A percentile compares a stretch with the other conserved stretches of the same genome.
These are phyloP conservation scores for Tadarida brasiliensis DNA, from an alignment of 2,797 vertebrate genomes.

Conservation along the genomic window DNA sequence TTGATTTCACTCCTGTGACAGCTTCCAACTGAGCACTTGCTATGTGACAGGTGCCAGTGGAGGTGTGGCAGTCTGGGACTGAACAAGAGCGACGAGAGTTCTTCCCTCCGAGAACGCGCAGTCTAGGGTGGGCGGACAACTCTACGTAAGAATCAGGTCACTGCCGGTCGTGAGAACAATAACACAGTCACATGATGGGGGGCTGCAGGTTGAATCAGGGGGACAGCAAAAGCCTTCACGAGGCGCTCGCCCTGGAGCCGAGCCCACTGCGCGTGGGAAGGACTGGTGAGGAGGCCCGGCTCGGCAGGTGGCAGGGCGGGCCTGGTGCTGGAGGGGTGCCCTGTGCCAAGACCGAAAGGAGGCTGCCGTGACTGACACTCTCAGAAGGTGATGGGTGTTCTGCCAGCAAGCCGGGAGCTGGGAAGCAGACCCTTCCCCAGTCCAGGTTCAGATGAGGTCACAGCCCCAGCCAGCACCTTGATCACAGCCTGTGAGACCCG, in stretches of 20 bases:
- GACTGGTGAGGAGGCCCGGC: not conserved
- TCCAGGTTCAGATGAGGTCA: not conserved
- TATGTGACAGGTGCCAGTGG: not conserved
- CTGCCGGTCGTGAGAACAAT: too few species aligned
- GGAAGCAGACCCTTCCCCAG: not conserved
- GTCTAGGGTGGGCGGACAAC: too few species aligned
- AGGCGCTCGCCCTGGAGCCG: not conserved
- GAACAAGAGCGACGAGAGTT: not conserved
- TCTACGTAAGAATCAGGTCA: not conserved
- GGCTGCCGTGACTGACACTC: not conserved
- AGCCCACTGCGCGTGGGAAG: accelerated
- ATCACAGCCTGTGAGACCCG: not conserved
- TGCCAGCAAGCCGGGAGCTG: not conserved
- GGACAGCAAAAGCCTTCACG: not conserved
- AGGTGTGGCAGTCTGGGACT: not conserved
- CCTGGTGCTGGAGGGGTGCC: not conserved
- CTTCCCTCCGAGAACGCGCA: not conserved
- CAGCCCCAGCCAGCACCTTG: not conserved
- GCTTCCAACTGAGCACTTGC: not conserved
- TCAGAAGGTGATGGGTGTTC: not conserved
- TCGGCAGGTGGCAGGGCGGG: not conserved
- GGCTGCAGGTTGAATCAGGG: not conserved
- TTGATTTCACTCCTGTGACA: not conserved
- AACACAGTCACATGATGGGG: too few species aligned
- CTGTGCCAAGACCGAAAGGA: not conserved